Percentiles rank a stretch among this genome's conserved stretches.
phyloP scores from a whole-genome alignment of 1,140 invertebrate species.

The Pseudomyrmex cubaensis region DNA sequence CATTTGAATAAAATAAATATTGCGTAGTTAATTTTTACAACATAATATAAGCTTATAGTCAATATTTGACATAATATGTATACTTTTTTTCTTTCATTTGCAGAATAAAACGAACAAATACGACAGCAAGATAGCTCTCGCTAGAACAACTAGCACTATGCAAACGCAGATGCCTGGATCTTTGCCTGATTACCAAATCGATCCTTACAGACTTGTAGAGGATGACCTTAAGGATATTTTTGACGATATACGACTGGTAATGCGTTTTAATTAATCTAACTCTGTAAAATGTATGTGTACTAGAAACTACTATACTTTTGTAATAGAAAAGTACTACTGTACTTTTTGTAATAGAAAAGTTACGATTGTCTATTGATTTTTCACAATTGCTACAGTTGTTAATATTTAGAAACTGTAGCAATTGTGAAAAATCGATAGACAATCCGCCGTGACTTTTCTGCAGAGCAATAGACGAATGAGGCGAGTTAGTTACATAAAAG shows the following conservation, averaged over 20 bases:
- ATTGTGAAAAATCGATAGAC: slow-evolving; percentile 14
- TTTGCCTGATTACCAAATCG: slow-evolving; percentile 91
- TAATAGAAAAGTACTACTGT: background rate
- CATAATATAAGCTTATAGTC: slow-evolving; percentile 52
- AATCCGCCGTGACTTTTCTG: background rate
- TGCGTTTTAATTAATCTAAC: background rate
- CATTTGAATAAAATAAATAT: background rate
- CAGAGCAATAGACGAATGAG: background rate
- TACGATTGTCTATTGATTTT: background rate
- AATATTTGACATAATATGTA: slow-evolving; percentile 43
- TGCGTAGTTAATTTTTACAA: slow-evolving; percentile 31
- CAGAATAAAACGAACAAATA: slow-evolving; percentile 74
- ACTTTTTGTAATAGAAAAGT: background rate
- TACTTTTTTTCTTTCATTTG: slow-evolving; percentile 56
- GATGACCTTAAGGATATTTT: slow-evolving; percentile 89
- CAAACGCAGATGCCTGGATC: slow-evolving; percentile 90
- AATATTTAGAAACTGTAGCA: background rate
- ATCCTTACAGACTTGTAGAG: slow-evolving; percentile 94
- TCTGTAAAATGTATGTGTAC: background rate
- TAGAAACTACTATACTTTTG: background rate
- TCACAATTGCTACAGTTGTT: background rate
- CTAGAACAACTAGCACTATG: slow-evolving; percentile 87
- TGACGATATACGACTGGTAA: slow-evolving; percentile 92
- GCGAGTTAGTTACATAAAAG: slow-evolving; percentile 38
- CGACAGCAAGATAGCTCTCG: slow-evolving; percentile 80